phyloP scores from a whole-genome alignment of 2,797 vertebrate genomes.

The Muscicapa striata region DNA sequence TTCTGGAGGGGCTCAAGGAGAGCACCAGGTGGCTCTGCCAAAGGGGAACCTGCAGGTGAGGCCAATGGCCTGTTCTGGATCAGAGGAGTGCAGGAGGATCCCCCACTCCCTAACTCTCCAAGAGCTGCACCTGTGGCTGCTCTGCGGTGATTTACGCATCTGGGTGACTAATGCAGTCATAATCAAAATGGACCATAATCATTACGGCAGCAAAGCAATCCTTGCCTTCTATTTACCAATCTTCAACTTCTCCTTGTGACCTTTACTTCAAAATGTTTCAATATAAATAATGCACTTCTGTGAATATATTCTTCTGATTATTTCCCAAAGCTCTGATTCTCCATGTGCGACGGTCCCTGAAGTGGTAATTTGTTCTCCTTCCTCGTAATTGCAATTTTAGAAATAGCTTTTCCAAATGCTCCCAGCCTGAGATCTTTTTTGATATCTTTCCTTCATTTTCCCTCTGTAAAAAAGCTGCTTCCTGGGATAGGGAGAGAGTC shows the following conservation, averaged over 20 bases:
- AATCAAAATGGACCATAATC: constrained; percentile 18
- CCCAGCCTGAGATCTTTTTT: constrained; percentile 57
- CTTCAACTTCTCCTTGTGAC: constrained; percentile 69
- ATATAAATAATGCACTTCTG: constrained; percentile 77
- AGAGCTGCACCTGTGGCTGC: not conserved
- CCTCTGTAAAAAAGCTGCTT: not conserved
- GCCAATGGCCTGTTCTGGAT: accelerated
- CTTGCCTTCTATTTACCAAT: constrained; percentile 59
- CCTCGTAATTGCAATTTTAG: constrained; percentile 79
- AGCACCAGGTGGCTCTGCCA: accelerated
- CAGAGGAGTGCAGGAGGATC: not conserved
- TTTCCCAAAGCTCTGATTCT: constrained; percentile 70
- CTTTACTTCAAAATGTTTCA: constrained; percentile 72
- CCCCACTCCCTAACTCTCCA: not conserved
- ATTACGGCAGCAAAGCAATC: not conserved
- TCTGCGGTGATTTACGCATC: not conserved
- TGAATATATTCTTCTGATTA: constrained; percentile 76
- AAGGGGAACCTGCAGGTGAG: not conserved
- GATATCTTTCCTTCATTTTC: not conserved
- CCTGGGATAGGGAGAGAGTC: not conserved
- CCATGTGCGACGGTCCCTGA: constrained; percentile 74
- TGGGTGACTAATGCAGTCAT: not conserved
- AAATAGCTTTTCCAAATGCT: constrained; percentile 74
- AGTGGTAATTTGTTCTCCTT: constrained; percentile 78
- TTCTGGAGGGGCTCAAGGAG: accelerated